Conservation (phyloP, 2,797 vertebrate species). For the Pangasius djambal region DNA sequence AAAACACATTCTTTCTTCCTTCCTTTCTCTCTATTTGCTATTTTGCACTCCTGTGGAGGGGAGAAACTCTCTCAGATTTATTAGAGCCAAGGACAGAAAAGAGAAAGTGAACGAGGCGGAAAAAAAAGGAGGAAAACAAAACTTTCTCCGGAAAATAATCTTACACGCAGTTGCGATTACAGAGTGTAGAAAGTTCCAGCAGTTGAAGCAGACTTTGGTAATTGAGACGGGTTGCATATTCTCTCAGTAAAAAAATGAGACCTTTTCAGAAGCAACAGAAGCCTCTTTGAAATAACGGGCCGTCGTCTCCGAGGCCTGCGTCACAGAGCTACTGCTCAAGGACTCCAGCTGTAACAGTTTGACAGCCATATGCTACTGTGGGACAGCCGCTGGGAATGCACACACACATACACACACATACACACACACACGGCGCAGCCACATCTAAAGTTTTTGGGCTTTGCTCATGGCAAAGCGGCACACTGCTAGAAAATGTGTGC, state of each 20-base stretch:
- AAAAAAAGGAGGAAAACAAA: slow-evolving; percentile 14
- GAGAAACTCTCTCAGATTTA: slow-evolving; percentile 62
- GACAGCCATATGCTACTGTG: slow-evolving; percentile 59
- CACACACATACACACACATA: background rate
- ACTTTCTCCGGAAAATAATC: slow-evolving; percentile 49
- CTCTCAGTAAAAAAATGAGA: slow-evolving; percentile 58
- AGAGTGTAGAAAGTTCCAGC: slow-evolving; percentile 47
- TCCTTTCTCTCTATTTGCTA: slow-evolving; percentile 37
- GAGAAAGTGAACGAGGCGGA: background rate
- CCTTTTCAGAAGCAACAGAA: slow-evolving; percentile 58
- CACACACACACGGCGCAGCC: background rate
- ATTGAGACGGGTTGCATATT: slow-evolving; percentile 64
- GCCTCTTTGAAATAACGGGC: slow-evolving; percentile 71
- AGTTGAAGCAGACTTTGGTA: slow-evolving; percentile 52
- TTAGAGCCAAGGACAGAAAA: slow-evolving; percentile 60
- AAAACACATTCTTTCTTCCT: slow-evolving; percentile 10
- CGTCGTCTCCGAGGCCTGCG: slow-evolving; percentile 65
- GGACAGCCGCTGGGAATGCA: slow-evolving; percentile 35
- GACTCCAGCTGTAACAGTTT: slow-evolving; percentile 55
- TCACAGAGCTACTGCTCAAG: slow-evolving; percentile 57
- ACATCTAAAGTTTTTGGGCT: slow-evolving; percentile 44
- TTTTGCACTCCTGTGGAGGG: slow-evolving; percentile 60
- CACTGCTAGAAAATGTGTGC: background rate
- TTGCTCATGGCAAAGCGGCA: slow-evolving; percentile 25
- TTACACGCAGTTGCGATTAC: slow-evolving; percentile 49